Evolutionary conservation across 2,888 invertebrate genomes (phyloP), one percentile per base, ranked within the genome.

Genomic region (Camponotus fellah): DNA sequence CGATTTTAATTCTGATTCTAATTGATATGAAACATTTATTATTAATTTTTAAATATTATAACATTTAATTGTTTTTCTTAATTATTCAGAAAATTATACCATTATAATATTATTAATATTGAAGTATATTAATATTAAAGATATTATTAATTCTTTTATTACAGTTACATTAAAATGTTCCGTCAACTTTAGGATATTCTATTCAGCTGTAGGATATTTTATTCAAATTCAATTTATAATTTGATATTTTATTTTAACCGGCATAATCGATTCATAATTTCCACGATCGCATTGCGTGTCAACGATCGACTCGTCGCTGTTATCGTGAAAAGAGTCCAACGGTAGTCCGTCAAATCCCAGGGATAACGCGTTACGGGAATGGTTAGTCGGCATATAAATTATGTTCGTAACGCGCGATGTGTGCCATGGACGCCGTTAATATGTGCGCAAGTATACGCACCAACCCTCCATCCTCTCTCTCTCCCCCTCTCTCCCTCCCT

Each of bases 381-480:
- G 53, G n/a, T 53, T 68, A 65, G 72, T 66, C 49, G 21, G 79
- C 53, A 43, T 81, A 85, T 92, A 91, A 92, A 92, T 92, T 91
- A 92, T 75, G 83, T 84, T 53, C 71, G 79, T 77, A 82, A 85
- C 82, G 77, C 66, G 62, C 68, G 80, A 49, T 58, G 58, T 32
- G 32, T 83, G 79, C 69, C 60, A 46, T 69, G 60, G 69, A 71
- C 87, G 84, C 86, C 68, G 91, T 87, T 87, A 89, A 91, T 84
- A 85, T 79, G 80, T 77, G 58, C 71, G 81, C 86, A 79, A 56
- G 85, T 58, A 66, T 37, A 65, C 68, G 68, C 56, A 64, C 64
- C 46, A 69, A 62, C 56, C 34, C 75, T 64, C 71, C 74, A 5
- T 5, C 17, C 17, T 49, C 49, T 49, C 0, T 49, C 49, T 17